A percentile compares a stretch with the other conserved stretches of the same genome.
Conservation (phyloP, 2,113 vertebrate genomes). For the Callipepla californica region DNA sequence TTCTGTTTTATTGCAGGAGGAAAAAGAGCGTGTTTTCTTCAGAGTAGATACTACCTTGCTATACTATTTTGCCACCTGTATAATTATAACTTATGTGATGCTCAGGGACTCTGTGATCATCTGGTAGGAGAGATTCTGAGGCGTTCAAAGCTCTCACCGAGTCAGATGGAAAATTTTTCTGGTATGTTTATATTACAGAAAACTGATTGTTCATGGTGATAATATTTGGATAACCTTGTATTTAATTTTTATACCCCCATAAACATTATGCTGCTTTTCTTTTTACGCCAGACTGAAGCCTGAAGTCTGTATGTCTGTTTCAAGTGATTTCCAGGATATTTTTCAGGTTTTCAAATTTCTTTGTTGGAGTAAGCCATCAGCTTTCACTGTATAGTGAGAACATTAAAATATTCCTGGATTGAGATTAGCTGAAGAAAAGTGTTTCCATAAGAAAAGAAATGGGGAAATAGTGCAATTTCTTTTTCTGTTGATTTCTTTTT, state of each 20-base stretch:
- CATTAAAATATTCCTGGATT: background rate
- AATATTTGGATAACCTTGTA: background rate
- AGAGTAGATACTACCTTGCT: slow-evolving; percentile 89
- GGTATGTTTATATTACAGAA: slow-evolving; percentile 65
- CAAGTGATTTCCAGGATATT: background rate
- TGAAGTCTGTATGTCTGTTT: background rate
- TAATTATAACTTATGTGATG: slow-evolving; percentile 87
- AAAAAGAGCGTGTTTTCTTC: slow-evolving; percentile 80
- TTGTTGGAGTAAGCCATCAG: background rate
- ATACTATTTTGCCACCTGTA: slow-evolving; percentile 89
- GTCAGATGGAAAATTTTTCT: slow-evolving; percentile 43
- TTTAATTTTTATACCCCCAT: background rate
- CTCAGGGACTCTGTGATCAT: slow-evolving; percentile 91
- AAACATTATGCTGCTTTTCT: background rate
- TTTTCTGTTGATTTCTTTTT: background rate
- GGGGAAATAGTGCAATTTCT: rapidly evolving
- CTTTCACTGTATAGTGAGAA: background rate
- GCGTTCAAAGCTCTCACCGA: slow-evolving; percentile 60
- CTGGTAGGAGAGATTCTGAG: slow-evolving; percentile 83
- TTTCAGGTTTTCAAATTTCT: background rate
- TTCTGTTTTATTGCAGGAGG: slow-evolving; percentile 74
- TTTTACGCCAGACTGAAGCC: background rate
- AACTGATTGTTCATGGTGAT: background rate
- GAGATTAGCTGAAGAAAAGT: background rate
- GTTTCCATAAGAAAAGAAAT: background rate